Percentiles rank a stretch among this genome's conserved stretches.
Evolutionary conservation across 2,113 vertebrate genomes (phyloP).

Genomic region (Entelurus aequoreus): DNA sequence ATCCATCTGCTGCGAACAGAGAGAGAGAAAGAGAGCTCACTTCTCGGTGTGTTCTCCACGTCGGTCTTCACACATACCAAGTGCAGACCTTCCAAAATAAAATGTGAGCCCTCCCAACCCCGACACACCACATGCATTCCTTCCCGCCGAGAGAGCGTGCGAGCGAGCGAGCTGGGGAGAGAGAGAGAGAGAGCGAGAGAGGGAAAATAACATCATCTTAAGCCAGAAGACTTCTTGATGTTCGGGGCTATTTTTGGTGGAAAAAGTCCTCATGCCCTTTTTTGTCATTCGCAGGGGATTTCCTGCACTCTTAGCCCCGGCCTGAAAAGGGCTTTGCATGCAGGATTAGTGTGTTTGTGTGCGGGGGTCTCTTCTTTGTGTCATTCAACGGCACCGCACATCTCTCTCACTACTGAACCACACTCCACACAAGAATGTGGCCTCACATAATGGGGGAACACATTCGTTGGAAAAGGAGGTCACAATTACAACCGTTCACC

Average conservation of each 20-base stretch:
- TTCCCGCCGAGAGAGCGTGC: constrained; percentile 19
- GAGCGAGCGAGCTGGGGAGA: constrained; percentile 5
- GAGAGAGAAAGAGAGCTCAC: constrained; percentile 15
- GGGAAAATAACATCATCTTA: constrained; percentile 39
- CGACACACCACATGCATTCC: constrained; percentile 56
- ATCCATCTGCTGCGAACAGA: constrained; percentile 34
- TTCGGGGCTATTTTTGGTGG: constrained; percentile 22
- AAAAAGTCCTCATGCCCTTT: constrained; percentile 10
- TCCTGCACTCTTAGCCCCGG: constrained; percentile 11
- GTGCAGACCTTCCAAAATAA: constrained; percentile 33
- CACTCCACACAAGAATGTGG: constrained; percentile 18
- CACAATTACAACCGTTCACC: constrained; percentile 50
- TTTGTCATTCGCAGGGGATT: constrained; percentile 24
- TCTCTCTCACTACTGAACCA: constrained; percentile 37
- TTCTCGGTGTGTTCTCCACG: constrained; percentile 15
- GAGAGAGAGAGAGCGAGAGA: constrained; percentile 19
- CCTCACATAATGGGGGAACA: constrained; percentile 37
- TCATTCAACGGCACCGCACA: constrained; percentile 39
- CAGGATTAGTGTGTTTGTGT: constrained; percentile 20
- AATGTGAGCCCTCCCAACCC: constrained; percentile 31
- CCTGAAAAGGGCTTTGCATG: constrained; percentile 18
- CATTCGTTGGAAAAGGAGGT: constrained; percentile 46
- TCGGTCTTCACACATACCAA: constrained; percentile 33
- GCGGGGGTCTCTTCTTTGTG: constrained; percentile 24
- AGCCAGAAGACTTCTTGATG: constrained; percentile 35